These are phyloP conservation scores for Rhinolophus sinicus DNA, from an alignment of 2,113 vertebrate species.

Conservation along the genomic window DNA sequence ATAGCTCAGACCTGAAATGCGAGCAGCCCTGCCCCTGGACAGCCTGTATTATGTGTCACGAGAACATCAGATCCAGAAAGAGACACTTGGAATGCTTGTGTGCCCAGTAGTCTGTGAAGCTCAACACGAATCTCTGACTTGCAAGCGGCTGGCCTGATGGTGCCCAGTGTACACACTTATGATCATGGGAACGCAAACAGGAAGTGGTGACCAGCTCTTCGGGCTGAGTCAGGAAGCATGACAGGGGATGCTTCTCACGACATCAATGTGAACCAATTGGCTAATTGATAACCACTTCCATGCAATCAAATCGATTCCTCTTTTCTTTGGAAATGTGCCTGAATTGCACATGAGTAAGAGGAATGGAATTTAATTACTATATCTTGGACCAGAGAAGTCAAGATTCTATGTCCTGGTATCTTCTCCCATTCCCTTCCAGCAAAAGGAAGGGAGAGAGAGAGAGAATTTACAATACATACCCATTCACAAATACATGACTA, in stretches of 20 bases:
- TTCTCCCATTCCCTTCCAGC: neutral
- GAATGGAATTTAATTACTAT: slow-evolving; percentile 9
- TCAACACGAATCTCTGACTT: neutral
- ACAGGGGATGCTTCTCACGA: accelerated
- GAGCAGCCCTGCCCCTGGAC: neutral
- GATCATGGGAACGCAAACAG: accelerated
- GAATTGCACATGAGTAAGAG: neutral
- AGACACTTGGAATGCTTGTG: neutral
- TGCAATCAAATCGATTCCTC: neutral
- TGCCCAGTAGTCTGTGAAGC: neutral
- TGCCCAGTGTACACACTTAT: accelerated
- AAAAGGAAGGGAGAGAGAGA: neutral
- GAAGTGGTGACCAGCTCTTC: neutral
- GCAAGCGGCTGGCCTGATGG: accelerated
- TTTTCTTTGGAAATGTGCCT: slow-evolving; percentile 19
- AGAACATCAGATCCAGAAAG: slow-evolving; percentile 38
- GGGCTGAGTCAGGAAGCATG: accelerated
- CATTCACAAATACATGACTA: neutral
- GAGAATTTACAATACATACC: neutral
- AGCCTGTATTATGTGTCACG: slow-evolving; percentile 56
- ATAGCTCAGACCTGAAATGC: neutral
- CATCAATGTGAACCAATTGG: neutral
- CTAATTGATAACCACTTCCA: neutral
- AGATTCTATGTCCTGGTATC: neutral
- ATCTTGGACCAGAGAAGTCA: neutral